Evolutionary conservation across 2,113 vertebrate species (phyloP).

Genomic region (Tiliqua scincoides): DNA sequence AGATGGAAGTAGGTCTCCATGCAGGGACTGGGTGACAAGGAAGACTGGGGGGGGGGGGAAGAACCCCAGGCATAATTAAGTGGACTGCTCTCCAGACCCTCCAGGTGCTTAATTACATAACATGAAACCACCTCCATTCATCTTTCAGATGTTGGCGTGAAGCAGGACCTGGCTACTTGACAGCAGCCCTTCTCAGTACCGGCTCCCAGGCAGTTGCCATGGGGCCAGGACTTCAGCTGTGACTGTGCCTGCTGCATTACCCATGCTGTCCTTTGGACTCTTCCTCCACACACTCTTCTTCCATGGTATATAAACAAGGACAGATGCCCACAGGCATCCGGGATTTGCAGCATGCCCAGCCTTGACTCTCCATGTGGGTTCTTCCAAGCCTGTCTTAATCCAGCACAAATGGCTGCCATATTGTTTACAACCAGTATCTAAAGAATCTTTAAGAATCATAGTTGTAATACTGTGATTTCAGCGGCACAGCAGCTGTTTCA

Average conservation of each 20-base stretch:
- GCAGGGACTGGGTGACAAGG: conserved; percentile 13
- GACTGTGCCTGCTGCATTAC: not conserved
- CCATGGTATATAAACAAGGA: not conserved
- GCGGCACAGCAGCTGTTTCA: not conserved
- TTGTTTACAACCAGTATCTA: too few relatives aligned
- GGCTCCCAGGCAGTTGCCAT: not conserved
- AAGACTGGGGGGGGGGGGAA: not conserved
- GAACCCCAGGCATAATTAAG: conserved; percentile 45
- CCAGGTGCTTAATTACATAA: conserved; percentile 71
- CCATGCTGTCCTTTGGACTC: too few relatives aligned
- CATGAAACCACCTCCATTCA: conserved; percentile 24
- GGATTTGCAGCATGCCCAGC: not conserved
- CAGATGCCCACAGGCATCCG: not conserved
- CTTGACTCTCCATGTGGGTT: not conserved
- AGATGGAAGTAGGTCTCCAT: not conserved
- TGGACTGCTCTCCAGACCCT: conserved; percentile 40
- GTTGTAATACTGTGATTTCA: not conserved
- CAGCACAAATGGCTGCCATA: not conserved
- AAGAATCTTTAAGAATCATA: too few relatives aligned
- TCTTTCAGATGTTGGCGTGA: conserved; percentile 26
- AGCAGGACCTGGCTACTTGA: not conserved
- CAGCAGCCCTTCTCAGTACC: not conserved
- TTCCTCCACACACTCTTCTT: not conserved
- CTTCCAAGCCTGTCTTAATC: not conserved
- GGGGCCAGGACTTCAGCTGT: not conserved